phyloP scores from a whole-genome alignment of 2,797 vertebrate genomes.

The Leucoraja ocellata region DNA sequence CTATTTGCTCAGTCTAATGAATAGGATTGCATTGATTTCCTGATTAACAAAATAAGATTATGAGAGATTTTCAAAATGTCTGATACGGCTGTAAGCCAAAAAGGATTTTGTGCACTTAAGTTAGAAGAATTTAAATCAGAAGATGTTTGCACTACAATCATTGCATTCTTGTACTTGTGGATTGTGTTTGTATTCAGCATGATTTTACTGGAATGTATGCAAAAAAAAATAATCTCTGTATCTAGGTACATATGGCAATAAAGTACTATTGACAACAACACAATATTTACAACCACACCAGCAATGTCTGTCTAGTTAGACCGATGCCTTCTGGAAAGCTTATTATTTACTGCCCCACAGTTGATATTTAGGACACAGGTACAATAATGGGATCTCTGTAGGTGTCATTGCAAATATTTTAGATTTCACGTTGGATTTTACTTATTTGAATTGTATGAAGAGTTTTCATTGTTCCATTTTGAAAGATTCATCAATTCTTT shows the following conservation, averaged over 20 bases:
- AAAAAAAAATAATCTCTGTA: too few relatives aligned
- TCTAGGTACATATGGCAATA: too few relatives aligned
- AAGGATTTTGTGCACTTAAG: neutral
- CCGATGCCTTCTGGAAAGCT: neutral
- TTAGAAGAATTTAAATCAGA: neutral
- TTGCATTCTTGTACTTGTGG: too few relatives aligned
- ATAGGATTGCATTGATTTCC: neutral
- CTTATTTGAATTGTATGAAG: neutral
- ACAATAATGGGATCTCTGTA: neutral
- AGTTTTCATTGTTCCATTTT: neutral
- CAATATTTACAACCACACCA: neutral
- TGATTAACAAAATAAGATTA: neutral
- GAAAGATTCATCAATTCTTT: neutral
- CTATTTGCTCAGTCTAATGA: neutral
- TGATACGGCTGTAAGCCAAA: neutral
- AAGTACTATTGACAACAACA: too few relatives aligned
- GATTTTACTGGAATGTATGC: too few relatives aligned
- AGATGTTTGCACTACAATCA: too few relatives aligned
- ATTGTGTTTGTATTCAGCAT: too few relatives aligned
- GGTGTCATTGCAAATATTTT: neutral
- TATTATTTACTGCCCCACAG: neutral
- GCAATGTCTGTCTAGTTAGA: neutral
- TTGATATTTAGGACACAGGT: neutral
- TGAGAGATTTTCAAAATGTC: neutral
- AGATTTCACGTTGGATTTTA: neutral